Conservation (phyloP, 2,113 vertebrate species). For the Rhea americana region DNA sequence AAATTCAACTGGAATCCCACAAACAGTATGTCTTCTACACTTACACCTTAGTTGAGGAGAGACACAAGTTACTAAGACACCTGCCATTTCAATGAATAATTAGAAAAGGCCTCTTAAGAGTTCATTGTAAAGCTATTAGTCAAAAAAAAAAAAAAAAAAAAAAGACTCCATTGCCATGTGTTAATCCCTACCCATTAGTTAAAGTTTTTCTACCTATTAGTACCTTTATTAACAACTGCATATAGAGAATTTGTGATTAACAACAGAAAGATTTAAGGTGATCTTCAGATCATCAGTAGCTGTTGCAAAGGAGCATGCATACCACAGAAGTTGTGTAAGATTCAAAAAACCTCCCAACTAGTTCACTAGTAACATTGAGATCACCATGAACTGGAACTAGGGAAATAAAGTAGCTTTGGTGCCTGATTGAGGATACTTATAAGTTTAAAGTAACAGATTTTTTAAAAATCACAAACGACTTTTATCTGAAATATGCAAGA, state of each 20-base stretch:
- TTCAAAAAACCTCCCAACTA: neutral
- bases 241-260: neutral
- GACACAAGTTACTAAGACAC: neutral
- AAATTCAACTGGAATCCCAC: neutral
- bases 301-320: neutral
- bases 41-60: neutral
- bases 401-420: neutral
- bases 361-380: neutral
- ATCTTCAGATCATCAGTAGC: neutral
- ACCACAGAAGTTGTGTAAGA: neutral
- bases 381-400: neutral
- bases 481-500: neutral
- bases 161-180: too few relatives aligned
- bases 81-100: neutral
- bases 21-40: neutral
- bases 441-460: neutral
- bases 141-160: neutral
- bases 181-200: neutral
- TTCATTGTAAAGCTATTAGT: neutral
- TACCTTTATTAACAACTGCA: neutral
- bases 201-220: neutral
- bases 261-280: neutral
- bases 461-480: too few relatives aligned
- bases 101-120: neutral
- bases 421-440: neutral